phyloP scores from a whole-genome alignment of 2,113 vertebrate genomes.

The Lasiurus borealis region DNA sequence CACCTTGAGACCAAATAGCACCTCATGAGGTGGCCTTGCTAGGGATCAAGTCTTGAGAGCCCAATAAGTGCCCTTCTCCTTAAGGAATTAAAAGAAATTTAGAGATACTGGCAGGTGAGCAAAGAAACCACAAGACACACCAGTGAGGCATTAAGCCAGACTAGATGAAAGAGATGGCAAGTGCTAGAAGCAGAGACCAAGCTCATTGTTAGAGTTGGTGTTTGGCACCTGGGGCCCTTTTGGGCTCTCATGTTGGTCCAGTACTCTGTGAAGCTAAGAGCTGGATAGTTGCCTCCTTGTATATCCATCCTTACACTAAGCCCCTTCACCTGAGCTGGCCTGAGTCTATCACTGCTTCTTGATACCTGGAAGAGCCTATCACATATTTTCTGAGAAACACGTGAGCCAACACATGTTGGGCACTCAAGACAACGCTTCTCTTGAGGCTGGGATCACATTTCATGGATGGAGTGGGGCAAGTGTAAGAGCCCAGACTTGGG shows the following conservation, averaged over 20 bases:
- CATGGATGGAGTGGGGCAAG: fast-evolving
- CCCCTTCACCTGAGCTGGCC: background rate
- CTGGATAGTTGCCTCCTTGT: background rate
- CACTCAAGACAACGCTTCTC: background rate
- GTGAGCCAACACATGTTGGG: fast-evolving
- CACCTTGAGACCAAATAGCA: background rate
- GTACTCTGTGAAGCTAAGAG: background rate
- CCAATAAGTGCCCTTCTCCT: fast-evolving
- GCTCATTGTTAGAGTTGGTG: background rate
- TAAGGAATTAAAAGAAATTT: background rate
- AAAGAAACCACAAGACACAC: background rate
- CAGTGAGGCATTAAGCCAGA: fast-evolving
- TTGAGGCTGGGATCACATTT: background rate
- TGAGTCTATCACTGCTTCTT: background rate
- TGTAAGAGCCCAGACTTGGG: background rate
- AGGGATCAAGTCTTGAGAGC: background rate
- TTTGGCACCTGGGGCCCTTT: background rate
- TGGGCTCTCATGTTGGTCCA: fast-evolving
- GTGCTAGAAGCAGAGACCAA: background rate
- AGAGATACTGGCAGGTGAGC: background rate
- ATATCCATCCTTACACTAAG: background rate
- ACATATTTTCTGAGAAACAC: background rate
- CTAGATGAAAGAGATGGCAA: background rate
- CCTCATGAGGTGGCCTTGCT: background rate
- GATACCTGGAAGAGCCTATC: background rate